Percentiles rank a stretch among this genome's conserved stretches.
These are phyloP conservation scores for Hystrix brachyura DNA, from an alignment of 2,113 vertebrate species.

Conservation along the genomic window DNA sequence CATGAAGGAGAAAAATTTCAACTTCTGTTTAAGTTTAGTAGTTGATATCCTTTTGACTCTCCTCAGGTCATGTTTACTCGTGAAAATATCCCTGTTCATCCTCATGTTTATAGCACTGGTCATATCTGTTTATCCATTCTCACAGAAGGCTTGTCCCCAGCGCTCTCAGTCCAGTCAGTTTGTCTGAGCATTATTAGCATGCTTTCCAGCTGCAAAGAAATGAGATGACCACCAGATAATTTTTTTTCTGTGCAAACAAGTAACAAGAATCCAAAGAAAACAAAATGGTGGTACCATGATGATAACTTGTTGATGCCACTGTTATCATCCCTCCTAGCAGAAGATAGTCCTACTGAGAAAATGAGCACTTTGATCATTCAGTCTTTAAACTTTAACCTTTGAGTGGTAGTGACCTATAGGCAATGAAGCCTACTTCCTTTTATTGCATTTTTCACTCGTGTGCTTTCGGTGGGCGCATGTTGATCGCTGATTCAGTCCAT, in stretches of 20 bases:
- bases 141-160: constrained; percentile 99
- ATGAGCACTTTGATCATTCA: constrained; percentile 99
- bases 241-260: too few species aligned
- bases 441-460: constrained; percentile 93
- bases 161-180: constrained; percentile 99
- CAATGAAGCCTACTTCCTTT: constrained; percentile 95
- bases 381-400: constrained; percentile 99
- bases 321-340: constrained; percentile 93
- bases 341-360: constrained; percentile 99
- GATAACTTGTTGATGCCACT: constrained; percentile 98
- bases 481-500: constrained; percentile 93
- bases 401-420: constrained; percentile 97
- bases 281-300: constrained; percentile 83
- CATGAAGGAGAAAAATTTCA: constrained; percentile 99
- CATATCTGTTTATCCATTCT: constrained; percentile 99
- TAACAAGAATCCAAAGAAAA: too few species aligned
- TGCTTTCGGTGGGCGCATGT: constrained; percentile 94
- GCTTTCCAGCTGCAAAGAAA: constrained; percentile 99
- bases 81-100: constrained; percentile 99
- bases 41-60: constrained; percentile 99
- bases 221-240: too few species aligned
- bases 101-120: constrained; percentile 99
- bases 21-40: constrained; percentile 99
- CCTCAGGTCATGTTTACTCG: constrained; percentile 99
- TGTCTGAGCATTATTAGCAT: constrained; percentile 99